These are phyloP conservation scores for Muricea muricata DNA, from an alignment of 92 coral and sea anemone genomes.

Conservation along the genomic window DNA sequence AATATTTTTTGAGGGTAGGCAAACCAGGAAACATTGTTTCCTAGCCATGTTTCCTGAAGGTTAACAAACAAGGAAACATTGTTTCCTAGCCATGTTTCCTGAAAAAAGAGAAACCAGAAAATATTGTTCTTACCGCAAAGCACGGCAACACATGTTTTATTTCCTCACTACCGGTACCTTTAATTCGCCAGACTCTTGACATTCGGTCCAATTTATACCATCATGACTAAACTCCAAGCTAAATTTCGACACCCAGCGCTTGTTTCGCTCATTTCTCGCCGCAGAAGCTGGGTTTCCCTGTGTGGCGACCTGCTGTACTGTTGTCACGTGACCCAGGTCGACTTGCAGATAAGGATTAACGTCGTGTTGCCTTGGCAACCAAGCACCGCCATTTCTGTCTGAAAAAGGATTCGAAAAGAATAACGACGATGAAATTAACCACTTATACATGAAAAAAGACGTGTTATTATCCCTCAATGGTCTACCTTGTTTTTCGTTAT, in stretches of 20 bases:
- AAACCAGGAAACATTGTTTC: constrained; percentile 34
- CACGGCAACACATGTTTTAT: too few species aligned
- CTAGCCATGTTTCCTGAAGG: constrained; percentile 9
- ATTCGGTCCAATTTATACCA: constrained; percentile 81
- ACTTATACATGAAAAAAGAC: too few species aligned
- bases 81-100: neutral
- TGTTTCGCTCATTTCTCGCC: constrained; percentile 63
- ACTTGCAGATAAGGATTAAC: constrained; percentile 78
- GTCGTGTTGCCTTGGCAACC: constrained; percentile 84
- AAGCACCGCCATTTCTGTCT: constrained; percentile 75
- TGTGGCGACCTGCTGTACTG: constrained; percentile 89
- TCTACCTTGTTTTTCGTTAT: constrained; percentile 70
- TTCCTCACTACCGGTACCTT: too few species aligned
- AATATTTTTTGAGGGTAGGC: neutral
- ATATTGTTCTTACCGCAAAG: neutral
- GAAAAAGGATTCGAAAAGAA: neutral
- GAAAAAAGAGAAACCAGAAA: neutral
- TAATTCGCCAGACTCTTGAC: constrained; percentile 68
- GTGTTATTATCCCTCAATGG: too few species aligned
- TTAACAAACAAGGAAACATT: neutral
- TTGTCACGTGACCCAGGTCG: constrained; percentile 77
- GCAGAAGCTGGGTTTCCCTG: constrained; percentile 78
- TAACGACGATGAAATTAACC: too few species aligned
- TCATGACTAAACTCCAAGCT: constrained; percentile 81
- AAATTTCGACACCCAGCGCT: constrained; percentile 91